Conservation (phyloP, 2,113 vertebrate species). For the Galeopterus variegatus region DNA sequence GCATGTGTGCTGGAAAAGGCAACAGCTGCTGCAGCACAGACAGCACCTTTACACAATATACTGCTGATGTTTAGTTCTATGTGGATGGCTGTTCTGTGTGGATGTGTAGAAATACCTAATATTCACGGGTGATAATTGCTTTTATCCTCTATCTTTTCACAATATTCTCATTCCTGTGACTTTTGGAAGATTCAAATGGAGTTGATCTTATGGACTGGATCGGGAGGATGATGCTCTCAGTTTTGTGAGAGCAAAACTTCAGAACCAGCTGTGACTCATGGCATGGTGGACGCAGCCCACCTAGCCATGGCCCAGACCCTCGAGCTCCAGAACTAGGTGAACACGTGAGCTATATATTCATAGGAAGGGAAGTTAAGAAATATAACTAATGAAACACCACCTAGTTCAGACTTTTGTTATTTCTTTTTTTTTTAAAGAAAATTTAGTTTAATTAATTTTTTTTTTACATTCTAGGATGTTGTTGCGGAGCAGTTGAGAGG, state of each 20-base stretch:
- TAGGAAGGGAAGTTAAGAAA: slow-evolving; percentile 19
- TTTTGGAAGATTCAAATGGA: background rate
- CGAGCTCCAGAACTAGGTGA: background rate
- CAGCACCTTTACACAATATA: no score
- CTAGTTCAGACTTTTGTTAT: background rate
- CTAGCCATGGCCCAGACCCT: background rate
- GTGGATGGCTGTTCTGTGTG: background rate
- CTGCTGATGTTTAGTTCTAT: background rate
- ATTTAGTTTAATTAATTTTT: no score
- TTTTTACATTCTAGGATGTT: no score
- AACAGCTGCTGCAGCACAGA: background rate
- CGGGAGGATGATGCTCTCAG: background rate
- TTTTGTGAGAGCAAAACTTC: fast-evolving
- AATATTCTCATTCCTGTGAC: background rate
- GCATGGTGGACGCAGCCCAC: background rate
- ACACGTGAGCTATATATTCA: background rate
- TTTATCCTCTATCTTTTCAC: background rate
- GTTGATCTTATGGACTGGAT: background rate
- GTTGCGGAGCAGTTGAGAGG: no score
- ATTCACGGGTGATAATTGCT: background rate
- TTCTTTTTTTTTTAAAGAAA: background rate
- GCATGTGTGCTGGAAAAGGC: background rate
- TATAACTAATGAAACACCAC: background rate
- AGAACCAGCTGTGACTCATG: background rate
- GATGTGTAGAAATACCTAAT: background rate